Conservation (phyloP, 2,113 vertebrate species). For the Malurus alboscapulatus region DNA sequence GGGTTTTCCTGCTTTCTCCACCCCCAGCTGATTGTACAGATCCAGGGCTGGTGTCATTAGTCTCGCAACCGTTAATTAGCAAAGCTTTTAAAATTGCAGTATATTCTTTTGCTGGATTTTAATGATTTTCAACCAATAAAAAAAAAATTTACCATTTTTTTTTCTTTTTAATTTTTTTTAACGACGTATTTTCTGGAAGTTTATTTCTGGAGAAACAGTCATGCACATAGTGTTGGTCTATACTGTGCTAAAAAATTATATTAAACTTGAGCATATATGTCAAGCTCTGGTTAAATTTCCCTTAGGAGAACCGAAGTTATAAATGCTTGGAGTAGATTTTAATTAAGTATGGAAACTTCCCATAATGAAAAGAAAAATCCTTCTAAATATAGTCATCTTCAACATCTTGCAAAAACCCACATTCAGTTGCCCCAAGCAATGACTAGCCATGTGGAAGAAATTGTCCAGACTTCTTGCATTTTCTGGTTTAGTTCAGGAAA, state of each 20-base stretch:
- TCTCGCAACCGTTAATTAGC: not conserved
- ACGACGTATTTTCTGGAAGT: not conserved
- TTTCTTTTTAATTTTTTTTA: not conserved
- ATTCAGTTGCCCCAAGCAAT: not conserved
- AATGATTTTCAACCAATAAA: not conserved
- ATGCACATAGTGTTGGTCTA: not conserved
- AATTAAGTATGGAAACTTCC: slow-evolving; percentile 15
- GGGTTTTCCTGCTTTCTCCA: not conserved
- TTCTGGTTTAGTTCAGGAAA: slow-evolving; percentile 48
- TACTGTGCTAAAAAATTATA: not conserved
- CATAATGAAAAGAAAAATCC: slow-evolving; percentile 1
- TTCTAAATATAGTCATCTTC: slow-evolving; percentile 23
- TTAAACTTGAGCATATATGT: not conserved
- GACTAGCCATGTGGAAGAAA: slow-evolving; percentile 5
- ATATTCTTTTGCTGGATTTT: not conserved
- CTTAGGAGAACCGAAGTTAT: not conserved
- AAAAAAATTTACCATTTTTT: not conserved
- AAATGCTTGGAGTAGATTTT: not conserved
- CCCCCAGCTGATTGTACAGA: not conserved
- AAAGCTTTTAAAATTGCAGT: not conserved
- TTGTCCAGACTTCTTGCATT: slow-evolving; percentile 3
- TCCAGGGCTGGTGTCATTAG: not conserved
- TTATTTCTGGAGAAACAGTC: not conserved
- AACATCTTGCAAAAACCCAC: not conserved
- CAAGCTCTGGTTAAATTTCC: not conserved